Percentiles rank a stretch among this genome's conserved stretches.
Evolutionary conservation across 2,797 vertebrate genomes (phyloP).

Genomic region (Limnodromus scolopaceus): DNA sequence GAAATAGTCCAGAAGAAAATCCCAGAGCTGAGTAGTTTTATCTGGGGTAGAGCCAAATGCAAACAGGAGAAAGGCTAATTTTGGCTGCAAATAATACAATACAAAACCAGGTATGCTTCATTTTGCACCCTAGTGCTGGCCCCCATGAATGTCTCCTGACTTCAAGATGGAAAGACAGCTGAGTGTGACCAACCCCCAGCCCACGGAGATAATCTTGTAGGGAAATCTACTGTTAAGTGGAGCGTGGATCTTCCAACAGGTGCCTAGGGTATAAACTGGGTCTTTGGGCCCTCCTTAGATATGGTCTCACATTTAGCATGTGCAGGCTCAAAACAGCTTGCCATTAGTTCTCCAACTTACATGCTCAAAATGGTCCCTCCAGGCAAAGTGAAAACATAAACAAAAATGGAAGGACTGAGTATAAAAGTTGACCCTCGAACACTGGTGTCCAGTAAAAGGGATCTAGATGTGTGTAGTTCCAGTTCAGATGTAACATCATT

Average conservation of each 20-base stretch:
- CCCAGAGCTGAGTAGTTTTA: neutral
- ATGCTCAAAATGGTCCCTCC: neutral
- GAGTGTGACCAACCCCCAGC: neutral
- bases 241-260: neutral
- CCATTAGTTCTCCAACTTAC: neutral
- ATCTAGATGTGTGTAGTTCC: neutral
- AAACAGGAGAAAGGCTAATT: neutral
- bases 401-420: neutral
- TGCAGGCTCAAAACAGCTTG: neutral
- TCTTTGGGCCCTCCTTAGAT: neutral
- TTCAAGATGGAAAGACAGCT: neutral
- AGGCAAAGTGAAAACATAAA: neutral
- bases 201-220: neutral
- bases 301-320: neutral
- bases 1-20: neutral
- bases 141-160: rapidly evolving
- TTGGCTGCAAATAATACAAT: neutral
- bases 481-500: neutral
- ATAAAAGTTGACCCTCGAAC: neutral
- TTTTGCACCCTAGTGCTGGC: neutral
- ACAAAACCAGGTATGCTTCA: neutral
- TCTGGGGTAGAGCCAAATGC: neutral
- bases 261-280: neutral
- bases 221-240: neutral
- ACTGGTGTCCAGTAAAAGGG: neutral